Evolutionary conservation across 2,113 vertebrate species (phyloP).

Genomic region (cat (Felis catus)): F.catus_Fca126_mat1.0 CM031414.1:15263001-15263500

Average conservation of each 20-base stretch:
- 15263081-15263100: neutral
- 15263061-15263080: neutral
- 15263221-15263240: neutral
- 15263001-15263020: neutral
- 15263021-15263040: neutral
- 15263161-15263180: neutral
- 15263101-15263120: neutral
- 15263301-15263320: neutral
- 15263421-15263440: neutral
- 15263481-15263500: too few species aligned
- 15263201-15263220: neutral
- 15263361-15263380: neutral
- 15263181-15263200: neutral
- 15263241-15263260: neutral
- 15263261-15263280: neutral
- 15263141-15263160: neutral
- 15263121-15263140: neutral
- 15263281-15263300: neutral
- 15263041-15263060: neutral
- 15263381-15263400: neutral
- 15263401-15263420: neutral
- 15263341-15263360: neutral
- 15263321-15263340: neutral
- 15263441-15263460: neutral
- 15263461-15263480: neutral